A percentile compares a stretch with the other conserved stretches of the same genome.
phyloP scores from a whole-genome alignment of 2,113 vertebrate genomes.

The Solea senegalensis region DNA sequence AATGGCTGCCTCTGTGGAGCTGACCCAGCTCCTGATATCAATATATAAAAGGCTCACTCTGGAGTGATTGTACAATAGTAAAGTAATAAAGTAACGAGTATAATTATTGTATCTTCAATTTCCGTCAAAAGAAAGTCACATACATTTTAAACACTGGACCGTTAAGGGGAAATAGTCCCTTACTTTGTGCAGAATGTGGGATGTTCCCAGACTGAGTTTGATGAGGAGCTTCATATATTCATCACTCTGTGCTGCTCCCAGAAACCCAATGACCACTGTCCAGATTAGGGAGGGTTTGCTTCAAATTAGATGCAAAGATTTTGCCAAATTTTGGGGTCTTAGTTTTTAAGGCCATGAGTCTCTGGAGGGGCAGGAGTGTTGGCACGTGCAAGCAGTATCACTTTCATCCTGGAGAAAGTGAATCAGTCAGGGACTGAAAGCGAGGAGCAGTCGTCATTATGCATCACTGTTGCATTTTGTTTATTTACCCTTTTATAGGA shows the following conservation, averaged over 20 bases:
- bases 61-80: no score
- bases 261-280: conserved; percentile 56
- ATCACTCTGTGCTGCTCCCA: conserved; percentile 45
- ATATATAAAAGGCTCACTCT: no score
- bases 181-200: background rate
- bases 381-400: conserved; percentile 58
- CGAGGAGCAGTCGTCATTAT: conserved; percentile 67
- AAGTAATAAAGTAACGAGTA: no score
- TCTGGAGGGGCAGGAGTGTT: conserved; percentile 39
- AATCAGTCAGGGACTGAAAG: conserved; percentile 52
- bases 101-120: no score
- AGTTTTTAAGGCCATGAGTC: conserved; percentile 43
- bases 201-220: conserved; percentile 37
- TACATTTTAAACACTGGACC: no score
- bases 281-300: conserved; percentile 45
- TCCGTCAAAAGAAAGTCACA: no score
- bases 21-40: no score
- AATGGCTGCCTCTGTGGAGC: no score
- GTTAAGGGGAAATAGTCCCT: background rate
- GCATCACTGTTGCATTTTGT: conserved; percentile 70
- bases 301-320: conserved; percentile 60
- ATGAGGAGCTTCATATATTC: conserved; percentile 27
- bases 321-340: conserved; percentile 56
- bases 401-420: conserved; percentile 53
- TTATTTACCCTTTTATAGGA: conserved; percentile 69